Evolutionary conservation across 1,140 invertebrate genomes (phyloP), one percentile per base, ranked within the genome.

Genomic region (Meteorus sp.): DNA sequence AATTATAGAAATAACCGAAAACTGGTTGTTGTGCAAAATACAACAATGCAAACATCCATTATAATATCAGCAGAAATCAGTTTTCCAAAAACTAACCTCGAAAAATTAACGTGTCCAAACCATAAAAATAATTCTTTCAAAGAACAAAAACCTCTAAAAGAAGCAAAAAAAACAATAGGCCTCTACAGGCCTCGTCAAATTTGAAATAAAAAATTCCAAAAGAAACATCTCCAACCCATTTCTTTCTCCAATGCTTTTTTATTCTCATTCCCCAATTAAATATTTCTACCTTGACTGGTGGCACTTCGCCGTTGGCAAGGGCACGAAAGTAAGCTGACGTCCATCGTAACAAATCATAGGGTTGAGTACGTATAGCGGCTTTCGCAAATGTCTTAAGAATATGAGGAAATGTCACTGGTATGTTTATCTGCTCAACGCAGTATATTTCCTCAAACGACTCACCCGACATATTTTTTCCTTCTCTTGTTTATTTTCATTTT

Each of bases 361-460:
- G 93, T 72, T 95, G 93, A 19, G 92, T 94, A 65, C 91, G 85
- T 59, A 95, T 93, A 1, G 92, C 93, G 19, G 91, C 91, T 83
- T 95, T 95, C 11, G 91, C 90, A 73, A 90, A 95, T 64, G 88
- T 83, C 75, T 93, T 92, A 27, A 95, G 75, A 61, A 95, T 86
- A 64, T 89, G 85, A 1, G 92, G 92, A 65, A 93, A 87, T 44
- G 87, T 86, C n/a, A 88, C 85, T 1, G 92, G 92, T 63, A 95
- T 86, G 58, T 84, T 82, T 60, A 91, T 85, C 68, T 85, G 83
- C 59, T 84, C 75, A 11, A 81, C 74, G 65, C 80, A 83, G 64
- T 85, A 84, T 74, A 84, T 76, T 43, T 71, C 62, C 15, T 70
- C 61, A 33, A 31, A 17, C 33, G 17, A 29, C n/a, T 50, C 7